Conservation (phyloP, 2,113 vertebrate genomes). For the Microtus richardsoni region DNA sequence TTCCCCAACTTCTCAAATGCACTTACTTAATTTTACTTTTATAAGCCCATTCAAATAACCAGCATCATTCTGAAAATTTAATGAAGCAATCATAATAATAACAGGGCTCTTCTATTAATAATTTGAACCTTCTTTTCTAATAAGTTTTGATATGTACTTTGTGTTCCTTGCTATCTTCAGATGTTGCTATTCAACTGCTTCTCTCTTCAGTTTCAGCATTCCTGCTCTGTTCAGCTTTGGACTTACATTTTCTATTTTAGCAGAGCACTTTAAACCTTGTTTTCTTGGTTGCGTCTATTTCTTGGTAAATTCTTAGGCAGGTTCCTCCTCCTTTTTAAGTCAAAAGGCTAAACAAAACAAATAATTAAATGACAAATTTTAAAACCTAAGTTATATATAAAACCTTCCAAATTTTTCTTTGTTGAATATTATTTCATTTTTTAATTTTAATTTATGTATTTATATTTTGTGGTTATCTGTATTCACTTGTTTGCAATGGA, state of each 20-base stretch:
- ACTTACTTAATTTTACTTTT: constrained; percentile 18
- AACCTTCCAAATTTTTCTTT: not conserved
- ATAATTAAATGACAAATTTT: not conserved
- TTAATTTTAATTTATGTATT: not conserved
- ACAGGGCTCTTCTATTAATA: not conserved
- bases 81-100: not conserved
- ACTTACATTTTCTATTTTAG: not conserved
- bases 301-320: not conserved
- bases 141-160: not conserved
- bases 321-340: not conserved
- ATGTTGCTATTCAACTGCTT: not conserved
- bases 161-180: not conserved
- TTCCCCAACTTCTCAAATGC: not conserved
- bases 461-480: not conserved
- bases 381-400: not conserved
- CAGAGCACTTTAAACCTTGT: not conserved
- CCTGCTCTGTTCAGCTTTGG: not conserved
- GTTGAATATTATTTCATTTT: not conserved
- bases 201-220: not conserved
- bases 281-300: not conserved
- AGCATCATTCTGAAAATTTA: not conserved
- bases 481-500: not conserved
- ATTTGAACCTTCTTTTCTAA: not conserved
- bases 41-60: not conserved
- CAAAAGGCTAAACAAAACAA: not conserved